Evolutionary conservation across 2,113 vertebrate species (phyloP).

Genomic region (Channa maculata): DNA sequence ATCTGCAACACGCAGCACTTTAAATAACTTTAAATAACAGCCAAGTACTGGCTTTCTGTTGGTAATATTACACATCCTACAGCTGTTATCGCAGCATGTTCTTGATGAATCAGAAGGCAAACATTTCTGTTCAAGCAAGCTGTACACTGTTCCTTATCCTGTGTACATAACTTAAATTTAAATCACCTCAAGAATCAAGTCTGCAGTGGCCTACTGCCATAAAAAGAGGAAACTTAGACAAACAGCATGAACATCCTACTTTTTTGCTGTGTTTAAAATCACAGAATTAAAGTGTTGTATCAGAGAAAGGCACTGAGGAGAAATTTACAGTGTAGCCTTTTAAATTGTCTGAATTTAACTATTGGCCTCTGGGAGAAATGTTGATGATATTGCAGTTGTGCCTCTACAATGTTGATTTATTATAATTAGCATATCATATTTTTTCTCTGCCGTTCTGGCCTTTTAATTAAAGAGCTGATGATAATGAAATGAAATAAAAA

Average conservation of each 20-base stretch:
- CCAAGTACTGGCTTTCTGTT: too few species aligned
- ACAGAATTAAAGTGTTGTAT: not conserved
- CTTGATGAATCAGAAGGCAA: too few species aligned
- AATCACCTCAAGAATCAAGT: not conserved
- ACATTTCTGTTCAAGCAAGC: too few species aligned
- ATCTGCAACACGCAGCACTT: not conserved
- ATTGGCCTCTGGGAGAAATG: conserved; percentile 16
- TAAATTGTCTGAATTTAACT: conserved; percentile 5
- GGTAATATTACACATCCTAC: too few species aligned
- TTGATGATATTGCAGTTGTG: conserved; percentile 23
- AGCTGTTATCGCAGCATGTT: too few species aligned
- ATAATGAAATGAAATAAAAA: conserved; percentile 30
- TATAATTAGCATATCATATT: conserved; percentile 20
- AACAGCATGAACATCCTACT: not conserved
- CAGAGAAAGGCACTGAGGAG: not conserved
- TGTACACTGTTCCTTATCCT: too few species aligned
- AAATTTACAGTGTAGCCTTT: conserved; percentile 1
- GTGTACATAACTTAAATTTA: too few species aligned
- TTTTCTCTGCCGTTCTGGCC: conserved; percentile 21
- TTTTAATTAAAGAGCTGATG: conserved; percentile 40
- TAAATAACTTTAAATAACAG: too few species aligned
- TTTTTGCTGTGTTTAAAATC: too few species aligned
- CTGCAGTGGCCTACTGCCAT: not conserved
- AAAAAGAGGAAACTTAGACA: not conserved
- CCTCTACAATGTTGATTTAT: conserved; percentile 24